phyloP scores from a whole-genome alignment of 1,140 invertebrate genomes.

The Megalopta genalis region DNA sequence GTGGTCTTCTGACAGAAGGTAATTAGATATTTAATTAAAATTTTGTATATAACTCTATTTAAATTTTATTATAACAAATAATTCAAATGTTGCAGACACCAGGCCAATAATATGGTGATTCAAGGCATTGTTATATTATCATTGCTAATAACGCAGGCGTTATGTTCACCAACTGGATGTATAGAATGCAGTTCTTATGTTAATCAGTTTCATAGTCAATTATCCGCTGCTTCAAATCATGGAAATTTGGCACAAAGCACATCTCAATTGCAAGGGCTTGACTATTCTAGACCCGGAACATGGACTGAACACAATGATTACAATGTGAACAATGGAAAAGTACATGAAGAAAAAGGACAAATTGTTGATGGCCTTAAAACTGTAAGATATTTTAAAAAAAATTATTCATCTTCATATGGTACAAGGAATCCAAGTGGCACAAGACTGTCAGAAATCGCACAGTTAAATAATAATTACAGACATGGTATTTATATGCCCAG shows the following conservation, averaged over 20 bases:
- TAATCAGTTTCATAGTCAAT: conserved; percentile 28
- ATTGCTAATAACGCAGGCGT: conserved; percentile 40
- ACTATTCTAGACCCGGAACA: conserved; percentile 65
- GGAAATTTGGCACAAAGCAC: conserved; percentile 19
- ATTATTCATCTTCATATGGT: conserved; percentile 60
- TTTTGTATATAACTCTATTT: conserved; percentile 8
- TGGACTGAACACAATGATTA: conserved; percentile 68
- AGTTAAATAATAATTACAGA: conserved; percentile 17
- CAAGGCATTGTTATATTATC: conserved; percentile 53
- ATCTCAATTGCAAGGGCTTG: conserved; percentile 41
- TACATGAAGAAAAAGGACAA: conserved; percentile 69
- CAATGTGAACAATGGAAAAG: conserved; percentile 56
- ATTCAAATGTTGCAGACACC: conserved; percentile 48
- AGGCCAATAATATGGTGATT: conserved; percentile 48
- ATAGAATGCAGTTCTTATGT: conserved; percentile 50
- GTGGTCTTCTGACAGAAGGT: conserved; percentile 50
- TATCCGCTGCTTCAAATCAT: conserved; percentile 27
- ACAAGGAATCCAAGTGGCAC: conserved; percentile 15
- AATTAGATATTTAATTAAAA: conserved; percentile 41
- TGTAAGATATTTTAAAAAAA: conserved; percentile 66
- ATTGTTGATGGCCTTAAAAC: conserved; percentile 51
- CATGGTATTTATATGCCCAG: conserved; percentile 11
- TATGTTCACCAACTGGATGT: conserved; percentile 66
- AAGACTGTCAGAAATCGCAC: conserved; percentile 1
- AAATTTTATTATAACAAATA: conserved; percentile 17